Percentiles rank a stretch among this genome's conserved stretches.
phyloP scores from a whole-genome alignment of 2,113 vertebrate species.

The Paralichthys olivaceus region DNA sequence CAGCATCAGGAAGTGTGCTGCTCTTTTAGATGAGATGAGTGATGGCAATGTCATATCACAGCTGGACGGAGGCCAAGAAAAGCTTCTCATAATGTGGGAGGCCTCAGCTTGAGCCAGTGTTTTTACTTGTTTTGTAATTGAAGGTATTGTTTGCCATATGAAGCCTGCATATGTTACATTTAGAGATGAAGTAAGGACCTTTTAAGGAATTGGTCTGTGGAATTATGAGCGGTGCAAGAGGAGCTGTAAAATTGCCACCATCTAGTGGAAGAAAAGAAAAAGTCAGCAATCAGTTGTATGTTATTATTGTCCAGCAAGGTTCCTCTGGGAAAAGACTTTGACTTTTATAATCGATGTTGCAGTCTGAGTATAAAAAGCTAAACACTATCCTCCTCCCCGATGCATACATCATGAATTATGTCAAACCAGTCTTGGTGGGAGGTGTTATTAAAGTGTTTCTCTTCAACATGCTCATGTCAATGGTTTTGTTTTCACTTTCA shows the following conservation, averaged over 20 bases:
- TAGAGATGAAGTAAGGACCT: neutral
- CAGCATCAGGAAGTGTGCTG: slow-evolving; percentile 12
- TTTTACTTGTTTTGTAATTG: slow-evolving; percentile 12
- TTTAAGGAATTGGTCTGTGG: neutral
- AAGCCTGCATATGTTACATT: neutral
- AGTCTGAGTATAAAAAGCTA: neutral
- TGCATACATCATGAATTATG: neutral
- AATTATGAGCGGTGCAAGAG: neutral
- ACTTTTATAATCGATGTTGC: neutral
- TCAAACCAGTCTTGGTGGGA: neutral
- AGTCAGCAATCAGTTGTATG: neutral
- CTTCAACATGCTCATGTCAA: neutral
- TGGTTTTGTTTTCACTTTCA: neutral
- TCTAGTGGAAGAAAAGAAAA: slow-evolving; percentile 52
- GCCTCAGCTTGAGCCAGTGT: neutral
- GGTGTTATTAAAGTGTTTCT: neutral
- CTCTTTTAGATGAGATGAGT: slow-evolving; percentile 47
- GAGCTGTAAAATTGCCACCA: slow-evolving; percentile 42
- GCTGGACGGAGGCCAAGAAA: slow-evolving; percentile 18
- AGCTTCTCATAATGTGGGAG: slow-evolving; percentile 3
- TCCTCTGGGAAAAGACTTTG: neutral
- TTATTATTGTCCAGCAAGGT: neutral
- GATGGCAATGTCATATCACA: slow-evolving; percentile 36
- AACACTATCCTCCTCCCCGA: neutral
- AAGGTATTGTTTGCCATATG: neutral